These are phyloP conservation scores for Thryonomys swinderianus DNA, from an alignment of 2,113 vertebrate genomes.

Conservation along the genomic window DNA sequence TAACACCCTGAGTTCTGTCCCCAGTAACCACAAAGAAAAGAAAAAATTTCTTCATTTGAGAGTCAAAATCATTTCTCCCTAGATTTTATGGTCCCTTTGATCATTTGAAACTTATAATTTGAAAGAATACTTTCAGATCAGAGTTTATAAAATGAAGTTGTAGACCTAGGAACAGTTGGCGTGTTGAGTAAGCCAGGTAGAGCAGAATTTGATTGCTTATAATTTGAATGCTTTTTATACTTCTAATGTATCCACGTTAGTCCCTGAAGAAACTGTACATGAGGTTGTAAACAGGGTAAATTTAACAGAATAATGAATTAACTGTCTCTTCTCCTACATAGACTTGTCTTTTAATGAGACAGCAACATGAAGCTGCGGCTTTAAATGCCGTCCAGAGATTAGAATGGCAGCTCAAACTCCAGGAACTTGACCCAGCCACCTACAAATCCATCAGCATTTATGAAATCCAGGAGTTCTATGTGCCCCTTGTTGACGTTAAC, in stretches of 20 bases:
- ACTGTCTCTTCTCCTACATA: conserved; percentile 80
- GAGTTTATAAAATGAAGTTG: background rate
- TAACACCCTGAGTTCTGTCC: background rate
- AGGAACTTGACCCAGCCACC: conserved; percentile 97
- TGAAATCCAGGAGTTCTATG: conserved; percentile 98
- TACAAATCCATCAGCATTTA: conserved; percentile 99
- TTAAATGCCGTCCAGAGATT: conserved; percentile 98
- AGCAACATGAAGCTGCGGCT: conserved; percentile 98
- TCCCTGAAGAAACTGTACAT: background rate
- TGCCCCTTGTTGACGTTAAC: conserved; percentile 98
- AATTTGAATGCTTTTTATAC: background rate
- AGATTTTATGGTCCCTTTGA: conserved; percentile 4
- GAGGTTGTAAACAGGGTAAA: background rate
- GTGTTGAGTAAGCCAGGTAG: background rate
- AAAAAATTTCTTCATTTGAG: conserved; percentile 1
- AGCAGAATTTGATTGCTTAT: background rate
- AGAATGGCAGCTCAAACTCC: conserved; percentile 99
- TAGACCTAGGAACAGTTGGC: background rate
- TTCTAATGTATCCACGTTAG: background rate
- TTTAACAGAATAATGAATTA: conserved; percentile 49
- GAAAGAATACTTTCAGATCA: conserved; percentile 38
- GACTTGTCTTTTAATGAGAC: conserved; percentile 99
- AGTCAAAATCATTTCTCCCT: conserved; percentile 21
- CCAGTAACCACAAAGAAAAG: background rate
- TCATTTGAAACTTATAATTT: conserved; percentile 46